Evolutionary conservation across 2,113 vertebrate genomes (phyloP).

Genomic region (Peromyscus polionotus): DNA sequence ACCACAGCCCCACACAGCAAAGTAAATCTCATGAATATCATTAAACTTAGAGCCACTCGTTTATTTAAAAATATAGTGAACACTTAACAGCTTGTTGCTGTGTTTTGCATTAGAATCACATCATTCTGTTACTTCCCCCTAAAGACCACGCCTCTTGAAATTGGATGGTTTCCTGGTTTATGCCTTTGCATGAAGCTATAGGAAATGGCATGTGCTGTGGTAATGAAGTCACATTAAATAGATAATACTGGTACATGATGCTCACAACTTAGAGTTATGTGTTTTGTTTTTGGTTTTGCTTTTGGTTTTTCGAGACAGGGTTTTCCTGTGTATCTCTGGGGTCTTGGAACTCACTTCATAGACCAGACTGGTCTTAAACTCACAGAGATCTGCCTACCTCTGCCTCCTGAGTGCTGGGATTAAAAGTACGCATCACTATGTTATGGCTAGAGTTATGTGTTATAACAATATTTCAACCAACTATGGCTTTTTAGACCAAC

Average conservation of each 20-base stretch:
- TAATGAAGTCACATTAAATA: neutral
- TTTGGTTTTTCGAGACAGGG: neutral
- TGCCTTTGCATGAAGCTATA: neutral
- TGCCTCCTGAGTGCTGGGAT: neutral
- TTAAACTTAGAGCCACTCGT: slow-evolving; percentile 54
- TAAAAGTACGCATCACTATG: neutral
- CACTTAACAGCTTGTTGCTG: neutral
- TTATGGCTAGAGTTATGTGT: neutral
- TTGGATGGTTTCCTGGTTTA: slow-evolving; percentile 14
- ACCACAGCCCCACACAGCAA: neutral
- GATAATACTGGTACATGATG: neutral
- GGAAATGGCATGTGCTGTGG: slow-evolving; percentile 20
- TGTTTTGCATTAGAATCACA: slow-evolving; percentile 46
- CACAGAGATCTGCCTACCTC: neutral
- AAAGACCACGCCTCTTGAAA: slow-evolving; percentile 29
- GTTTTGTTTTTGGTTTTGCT: neutral
- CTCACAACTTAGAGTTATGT: neutral
- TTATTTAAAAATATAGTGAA: neutral
- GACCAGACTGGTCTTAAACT: neutral
- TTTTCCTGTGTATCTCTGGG: neutral
- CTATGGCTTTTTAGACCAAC: neutral
- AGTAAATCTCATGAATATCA: slow-evolving; percentile 52
- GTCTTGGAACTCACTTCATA: neutral
- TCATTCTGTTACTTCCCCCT: neutral
- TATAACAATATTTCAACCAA: neutral